phyloP scores from a whole-genome alignment of 37 sponge, comb jelly and placozoan species.

The Amphimedon queenslandica region DNA sequence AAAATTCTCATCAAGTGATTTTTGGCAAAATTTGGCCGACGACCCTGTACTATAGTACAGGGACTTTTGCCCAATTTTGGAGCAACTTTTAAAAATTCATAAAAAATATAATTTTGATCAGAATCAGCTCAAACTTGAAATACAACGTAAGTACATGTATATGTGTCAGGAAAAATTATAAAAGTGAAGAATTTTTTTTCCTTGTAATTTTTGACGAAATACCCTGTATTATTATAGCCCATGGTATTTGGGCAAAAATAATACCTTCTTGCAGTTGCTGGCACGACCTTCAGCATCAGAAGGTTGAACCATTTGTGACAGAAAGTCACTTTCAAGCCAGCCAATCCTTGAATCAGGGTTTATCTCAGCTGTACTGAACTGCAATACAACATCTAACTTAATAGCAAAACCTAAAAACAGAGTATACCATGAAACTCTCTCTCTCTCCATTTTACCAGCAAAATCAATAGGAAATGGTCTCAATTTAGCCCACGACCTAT shows the following conservation, averaged over 20 bases:
- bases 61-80: no score
- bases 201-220: no score
- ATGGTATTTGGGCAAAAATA: neutral
- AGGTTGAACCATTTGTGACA: constrained; percentile 17
- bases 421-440: neutral
- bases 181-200: no score
- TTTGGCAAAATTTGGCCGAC: no score
- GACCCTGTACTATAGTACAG: no score
- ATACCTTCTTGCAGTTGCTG: constrained; percentile 58
- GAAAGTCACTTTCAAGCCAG: constrained; percentile 64
- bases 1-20: no score
- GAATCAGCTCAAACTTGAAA: no score
- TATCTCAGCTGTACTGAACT: constrained; percentile 26
- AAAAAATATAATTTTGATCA: no score
- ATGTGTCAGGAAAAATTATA: no score
- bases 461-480: constrained; percentile 81
- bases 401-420: constrained; percentile 71
- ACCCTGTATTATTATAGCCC: neutral
- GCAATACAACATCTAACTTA: constrained; percentile 35
- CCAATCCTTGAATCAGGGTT: constrained; percentile 49
- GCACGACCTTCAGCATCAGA: neutral
- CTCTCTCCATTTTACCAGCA: constrained; percentile 41
- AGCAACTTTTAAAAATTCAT: no score
- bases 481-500: constrained; percentile 51
- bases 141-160: no score